A percentile compares a stretch with the other conserved stretches of the same genome.
These are phyloP conservation scores for Eupeodes corollae DNA, from an alignment of 1,140 invertebrate species.

Conservation along the genomic window DNA sequence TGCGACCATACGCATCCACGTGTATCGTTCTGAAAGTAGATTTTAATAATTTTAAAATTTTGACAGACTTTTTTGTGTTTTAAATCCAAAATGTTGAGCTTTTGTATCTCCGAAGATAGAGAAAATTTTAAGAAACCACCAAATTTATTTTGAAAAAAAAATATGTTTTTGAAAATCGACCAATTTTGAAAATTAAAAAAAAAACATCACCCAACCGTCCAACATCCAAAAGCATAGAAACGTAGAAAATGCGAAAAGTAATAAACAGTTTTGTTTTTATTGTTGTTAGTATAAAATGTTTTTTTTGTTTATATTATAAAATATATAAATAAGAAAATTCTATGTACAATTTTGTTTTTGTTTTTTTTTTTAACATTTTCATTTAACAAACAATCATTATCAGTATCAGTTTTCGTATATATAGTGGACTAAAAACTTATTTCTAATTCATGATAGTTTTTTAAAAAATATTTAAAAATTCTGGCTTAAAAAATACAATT, in stretches of 20 bases:
- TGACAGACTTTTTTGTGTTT: neutral
- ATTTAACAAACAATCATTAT: neutral
- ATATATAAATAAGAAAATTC: constrained; percentile 13
- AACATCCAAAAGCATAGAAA: neutral
- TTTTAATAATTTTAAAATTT: neutral
- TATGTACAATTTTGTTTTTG: neutral
- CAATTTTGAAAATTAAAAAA: neutral
- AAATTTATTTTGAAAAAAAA: neutral
- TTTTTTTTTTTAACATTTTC: neutral
- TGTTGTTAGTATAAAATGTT: constrained; percentile 4
- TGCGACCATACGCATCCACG: constrained; percentile 32
- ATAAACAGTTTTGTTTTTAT: constrained; percentile 9
- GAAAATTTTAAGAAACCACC: neutral
- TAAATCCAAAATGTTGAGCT: neutral
- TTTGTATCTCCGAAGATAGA: too few relatives aligned
- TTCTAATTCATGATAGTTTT: neutral
- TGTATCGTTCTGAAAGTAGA: constrained; percentile 28
- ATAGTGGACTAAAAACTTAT: neutral
- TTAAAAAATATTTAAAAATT: neutral
- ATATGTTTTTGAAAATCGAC: neutral
- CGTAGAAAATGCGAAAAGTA: neutral
- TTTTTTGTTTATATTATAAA: constrained; percentile 8
- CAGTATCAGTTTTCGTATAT: constrained; percentile 7
- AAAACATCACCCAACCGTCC: too few relatives aligned
- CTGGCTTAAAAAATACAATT: too few relatives aligned